phyloP scores from a whole-genome alignment of 53 echinoderm and acorn worm genomes.

The Crossaster papposus region DNA sequence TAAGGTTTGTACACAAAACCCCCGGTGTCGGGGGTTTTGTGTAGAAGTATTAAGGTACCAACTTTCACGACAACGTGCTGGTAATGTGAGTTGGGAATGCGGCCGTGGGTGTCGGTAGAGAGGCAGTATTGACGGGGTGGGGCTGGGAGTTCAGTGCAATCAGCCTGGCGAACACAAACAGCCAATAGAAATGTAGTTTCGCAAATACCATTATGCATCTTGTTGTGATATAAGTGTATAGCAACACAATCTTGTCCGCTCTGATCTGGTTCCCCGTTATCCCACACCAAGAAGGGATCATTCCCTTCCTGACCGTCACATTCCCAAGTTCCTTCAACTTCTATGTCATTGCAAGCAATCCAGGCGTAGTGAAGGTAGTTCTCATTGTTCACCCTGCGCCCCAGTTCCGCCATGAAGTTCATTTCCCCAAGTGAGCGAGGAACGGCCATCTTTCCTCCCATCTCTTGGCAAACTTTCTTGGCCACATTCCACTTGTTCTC shows the following conservation, averaged over 20 bases:
- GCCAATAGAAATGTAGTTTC: neutral
- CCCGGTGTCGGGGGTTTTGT: too few relatives aligned
- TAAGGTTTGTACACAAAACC: too few relatives aligned
- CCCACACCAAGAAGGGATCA: neutral
- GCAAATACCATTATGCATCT: neutral
- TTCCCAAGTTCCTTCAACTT: neutral
- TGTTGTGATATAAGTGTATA: neutral
- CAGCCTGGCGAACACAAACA: neutral
- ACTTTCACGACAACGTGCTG: too few relatives aligned
- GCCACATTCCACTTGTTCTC: neutral
- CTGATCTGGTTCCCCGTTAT: neutral
- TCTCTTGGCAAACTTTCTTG: neutral
- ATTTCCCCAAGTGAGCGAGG: neutral
- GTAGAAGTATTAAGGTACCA: too few relatives aligned
- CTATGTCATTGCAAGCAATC: constrained; percentile 1
- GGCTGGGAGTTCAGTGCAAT: neutral
- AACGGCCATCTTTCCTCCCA: neutral
- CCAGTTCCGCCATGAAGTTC: neutral
- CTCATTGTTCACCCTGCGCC: neutral
- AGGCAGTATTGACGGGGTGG: neutral
- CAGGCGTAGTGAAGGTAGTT: neutral
- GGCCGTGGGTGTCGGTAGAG: neutral
- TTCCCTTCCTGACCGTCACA: neutral
- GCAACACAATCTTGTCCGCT: neutral
- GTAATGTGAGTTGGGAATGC: neutral